A percentile compares a stretch with the other conserved stretches of the same genome.
Evolutionary conservation across 2,888 invertebrate genomes (phyloP).

Genomic region (Tetragnatha montana): DNA sequence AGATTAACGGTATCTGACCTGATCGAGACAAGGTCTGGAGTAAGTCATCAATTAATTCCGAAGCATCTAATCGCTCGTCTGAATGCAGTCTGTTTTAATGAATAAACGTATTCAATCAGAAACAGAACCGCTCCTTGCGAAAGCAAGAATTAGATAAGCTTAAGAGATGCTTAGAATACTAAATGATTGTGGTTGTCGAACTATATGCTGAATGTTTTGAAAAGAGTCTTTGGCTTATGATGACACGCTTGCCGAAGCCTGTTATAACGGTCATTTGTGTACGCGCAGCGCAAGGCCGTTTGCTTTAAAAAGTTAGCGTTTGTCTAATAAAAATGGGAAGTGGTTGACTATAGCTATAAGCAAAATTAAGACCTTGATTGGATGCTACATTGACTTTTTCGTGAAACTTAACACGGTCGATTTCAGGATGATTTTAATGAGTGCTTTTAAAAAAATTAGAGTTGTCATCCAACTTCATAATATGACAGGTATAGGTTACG

Average conservation of each 20-base stretch:
- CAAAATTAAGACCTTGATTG: neutral
- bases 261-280: neutral
- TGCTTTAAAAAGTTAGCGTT: neutral
- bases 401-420: neutral
- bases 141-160: neutral
- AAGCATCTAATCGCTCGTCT: neutral
- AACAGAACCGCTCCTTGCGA: neutral
- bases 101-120: neutral
- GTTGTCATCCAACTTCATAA: too few species aligned
- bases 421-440: neutral
- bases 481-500: too few species aligned
- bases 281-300: neutral
- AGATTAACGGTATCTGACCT: neutral
- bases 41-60: neutral
- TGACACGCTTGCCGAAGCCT: neutral
- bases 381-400: neutral
- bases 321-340: neutral
- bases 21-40: neutral
- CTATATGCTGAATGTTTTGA: neutral
- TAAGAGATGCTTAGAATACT: neutral
- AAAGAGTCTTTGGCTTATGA: neutral
- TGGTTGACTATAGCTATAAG: neutral
- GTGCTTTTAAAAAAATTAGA: too few species aligned
- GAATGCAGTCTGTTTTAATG: neutral
- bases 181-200: neutral